Evolutionary conservation across 2,888 invertebrate genomes (phyloP), one percentile per base, ranked within the genome.

Genomic region (Thereva nobilitata): DNA sequence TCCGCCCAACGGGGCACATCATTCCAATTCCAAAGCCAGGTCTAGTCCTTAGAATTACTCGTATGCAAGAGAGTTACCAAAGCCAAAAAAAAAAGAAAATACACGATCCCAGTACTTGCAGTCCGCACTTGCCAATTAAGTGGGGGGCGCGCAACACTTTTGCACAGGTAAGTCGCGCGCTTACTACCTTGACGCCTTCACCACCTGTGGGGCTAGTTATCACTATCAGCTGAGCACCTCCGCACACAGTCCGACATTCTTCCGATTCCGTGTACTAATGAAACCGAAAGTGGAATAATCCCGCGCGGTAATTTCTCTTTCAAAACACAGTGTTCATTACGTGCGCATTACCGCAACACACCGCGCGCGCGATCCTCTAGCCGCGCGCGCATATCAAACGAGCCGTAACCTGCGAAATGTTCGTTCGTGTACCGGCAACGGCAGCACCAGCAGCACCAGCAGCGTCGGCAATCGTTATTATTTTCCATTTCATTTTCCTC

Each of bases 191-290:
- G 50, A 61, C 61, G 50, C 61, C 61, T 61, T 50, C 49, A 41
- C 40, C 9, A 3, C 42, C 41, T 12, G 35, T 50, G 9, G 12
- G 61, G 50, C 61, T 50, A 61, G 50, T 61, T 61, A 47, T 50
- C 35, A 42, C 40, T 23, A 10, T 47, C 47, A 47, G 4, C 12
- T 61, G 41, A 41, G 61, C 50, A 35, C 50, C 49, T 56, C 35
- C 23, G 34, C 42, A 23, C 23, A 23, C 23, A 23, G 23, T 67
- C 56, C 49, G 59, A 56, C 55, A 68, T 68, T 71, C 71, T 71
- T 71, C 71, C 71, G 68, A 71, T 71, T 71, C 71, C 71, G 71
- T 71, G 71, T 71, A 66, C 71, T 71, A 71, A 71, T 71, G 70
- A 71, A 71, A 71, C 67, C 68, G 71, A 71, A 71, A 71, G 71